phyloP scores from a whole-genome alignment of 1,140 invertebrate genomes.

The Zophobas atratus region DNA sequence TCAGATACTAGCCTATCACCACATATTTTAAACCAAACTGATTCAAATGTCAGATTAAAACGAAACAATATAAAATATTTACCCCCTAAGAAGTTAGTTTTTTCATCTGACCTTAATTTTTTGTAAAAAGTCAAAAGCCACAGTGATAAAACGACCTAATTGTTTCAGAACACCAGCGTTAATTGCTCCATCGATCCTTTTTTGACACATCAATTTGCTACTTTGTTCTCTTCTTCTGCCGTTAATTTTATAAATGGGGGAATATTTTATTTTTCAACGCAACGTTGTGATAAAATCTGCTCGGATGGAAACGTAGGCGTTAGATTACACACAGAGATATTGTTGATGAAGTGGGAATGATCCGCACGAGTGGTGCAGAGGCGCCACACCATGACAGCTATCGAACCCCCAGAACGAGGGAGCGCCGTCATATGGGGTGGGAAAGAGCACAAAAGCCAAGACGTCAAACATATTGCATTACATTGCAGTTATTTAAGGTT shows the following conservation, averaged over 20 bases:
- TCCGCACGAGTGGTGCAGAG: conserved; percentile 51
- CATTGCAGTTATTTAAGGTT: conserved; percentile 42
- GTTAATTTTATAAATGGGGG: conserved; percentile 11
- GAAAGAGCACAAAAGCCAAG: conserved; percentile 47
- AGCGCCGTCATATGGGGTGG: conserved; percentile 23
- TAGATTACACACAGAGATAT: conserved; percentile 44
- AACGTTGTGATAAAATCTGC: conserved; percentile 25
- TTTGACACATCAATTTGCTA: background rate
- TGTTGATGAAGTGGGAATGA: conserved; percentile 51
- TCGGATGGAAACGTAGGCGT: conserved; percentile 27
- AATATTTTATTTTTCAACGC: conserved; percentile 27
- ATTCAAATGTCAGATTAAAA: too few relatives aligned
- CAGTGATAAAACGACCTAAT: background rate
- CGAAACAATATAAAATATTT: background rate
- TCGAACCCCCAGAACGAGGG: conserved; percentile 28
- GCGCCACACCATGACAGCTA: conserved; percentile 52
- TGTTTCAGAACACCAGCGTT: background rate
- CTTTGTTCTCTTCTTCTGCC: background rate
- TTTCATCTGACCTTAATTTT: too few relatives aligned
- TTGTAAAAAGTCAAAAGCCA: background rate
- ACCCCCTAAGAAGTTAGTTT: too few relatives aligned
- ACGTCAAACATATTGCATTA: conserved; percentile 56
- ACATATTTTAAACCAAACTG: too few relatives aligned
- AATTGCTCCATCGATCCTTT: conserved; percentile 15
- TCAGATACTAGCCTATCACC: too few relatives aligned